These are phyloP conservation scores for Pangasianodon hypophthalmus DNA, from an alignment of 2,113 vertebrate species.

Conservation along the genomic window DNA sequence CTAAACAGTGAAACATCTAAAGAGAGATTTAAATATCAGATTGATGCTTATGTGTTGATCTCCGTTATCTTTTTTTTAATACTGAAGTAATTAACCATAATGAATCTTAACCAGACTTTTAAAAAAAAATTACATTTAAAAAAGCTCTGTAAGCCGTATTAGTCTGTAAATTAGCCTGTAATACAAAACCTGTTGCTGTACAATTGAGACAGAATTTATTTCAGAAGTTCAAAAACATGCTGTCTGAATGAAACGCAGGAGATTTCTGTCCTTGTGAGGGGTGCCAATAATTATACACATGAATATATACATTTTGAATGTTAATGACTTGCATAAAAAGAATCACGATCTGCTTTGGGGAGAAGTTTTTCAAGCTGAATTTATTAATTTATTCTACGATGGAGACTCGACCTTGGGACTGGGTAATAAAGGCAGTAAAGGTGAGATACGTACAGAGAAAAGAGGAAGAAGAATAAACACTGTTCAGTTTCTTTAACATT, in stretches of 20 bases:
- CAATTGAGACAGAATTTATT: neutral
- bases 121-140: neutral
- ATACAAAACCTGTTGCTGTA: neutral
- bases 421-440: neutral
- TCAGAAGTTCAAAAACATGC: neutral
- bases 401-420: neutral
- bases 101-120: too few relatives aligned
- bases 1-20: too few relatives aligned
- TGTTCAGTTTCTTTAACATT: too few relatives aligned
- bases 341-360: neutral
- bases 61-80: too few relatives aligned
- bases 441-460: neutral
- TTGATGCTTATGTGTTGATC: too few relatives aligned
- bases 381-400: neutral
- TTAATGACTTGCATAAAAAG: neutral
- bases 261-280: neutral
- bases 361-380: neutral
- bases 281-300: neutral
- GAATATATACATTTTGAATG: neutral
- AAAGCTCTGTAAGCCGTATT: neutral
- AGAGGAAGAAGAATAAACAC: too few relatives aligned
- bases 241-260: neutral
- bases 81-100: too few relatives aligned
- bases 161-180: neutral
- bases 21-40: too few relatives aligned